Evolutionary conservation across 2,797 vertebrate genomes (phyloP), one percentile per base, ranked within the genome.

Genomic region (Carcharodon carcharias): DNA sequence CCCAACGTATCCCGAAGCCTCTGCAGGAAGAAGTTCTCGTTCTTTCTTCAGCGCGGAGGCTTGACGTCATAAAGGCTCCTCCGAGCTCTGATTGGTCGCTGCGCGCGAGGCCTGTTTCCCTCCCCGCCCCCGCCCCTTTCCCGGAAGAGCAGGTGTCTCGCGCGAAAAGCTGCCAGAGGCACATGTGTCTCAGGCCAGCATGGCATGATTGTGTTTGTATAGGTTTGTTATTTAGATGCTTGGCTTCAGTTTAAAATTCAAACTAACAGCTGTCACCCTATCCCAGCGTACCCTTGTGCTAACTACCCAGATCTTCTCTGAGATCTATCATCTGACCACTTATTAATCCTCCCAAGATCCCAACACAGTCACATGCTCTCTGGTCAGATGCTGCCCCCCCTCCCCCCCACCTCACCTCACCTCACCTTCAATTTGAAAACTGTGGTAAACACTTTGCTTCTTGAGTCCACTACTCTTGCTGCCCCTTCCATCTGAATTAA

Each of bases 121-220:
- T n/a, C 45, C n/a, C n/a, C 85, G 0, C 50, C 45, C 0, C 18
- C 16, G 1, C 50, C 5, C 65, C 28, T 18, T 95, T 95, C 94
- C 94, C 45, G 94, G 94, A 77, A 95, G 94, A 77, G 45, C 91
- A 93, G 91, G 28, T 93, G 91, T 23, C 35, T 35, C 31, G 45
- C 18, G 85, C 45, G 40, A 18, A 80, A 14, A 14, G 77, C 45
- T 4, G 45, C 85, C 85, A 45, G 40, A 4, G n/a, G 3, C 31
- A 3, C 31, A 0, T 56, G 54, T 14, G 54, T 58, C 11, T 9
- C 26, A 11, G 3, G 28, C 28, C 35, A 3, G 65, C 14, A 23
- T 67, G 31, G 28, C 11, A 12, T 0, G 21, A 0, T 9, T 26
- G 18, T 85, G 82, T 45, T 82, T 82, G n/a, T 50, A 0, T 85